These are phyloP conservation scores for Monopis laevigella DNA, from an alignment of 2,888 invertebrate species.

Conservation along the genomic window DNA sequence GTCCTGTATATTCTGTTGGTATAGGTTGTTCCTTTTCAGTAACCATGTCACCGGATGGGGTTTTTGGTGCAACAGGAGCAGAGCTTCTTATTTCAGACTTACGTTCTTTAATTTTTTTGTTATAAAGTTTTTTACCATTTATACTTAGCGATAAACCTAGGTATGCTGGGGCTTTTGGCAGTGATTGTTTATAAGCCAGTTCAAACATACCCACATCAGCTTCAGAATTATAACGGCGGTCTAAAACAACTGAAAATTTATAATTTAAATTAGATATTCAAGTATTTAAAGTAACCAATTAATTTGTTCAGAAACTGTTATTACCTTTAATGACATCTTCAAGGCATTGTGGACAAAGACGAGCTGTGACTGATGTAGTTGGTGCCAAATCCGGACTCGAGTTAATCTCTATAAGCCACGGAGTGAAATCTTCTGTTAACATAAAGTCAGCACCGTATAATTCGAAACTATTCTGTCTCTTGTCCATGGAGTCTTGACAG, in stretches of 20 bases:
- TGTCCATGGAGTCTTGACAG: slow-evolving; percentile 86
- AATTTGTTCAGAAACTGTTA: not conserved
- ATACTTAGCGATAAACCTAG: slow-evolving; percentile 77
- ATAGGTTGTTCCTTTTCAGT: slow-evolving; percentile 37
- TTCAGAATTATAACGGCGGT: slow-evolving; percentile 74
- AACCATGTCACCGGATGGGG: slow-evolving; percentile 33
- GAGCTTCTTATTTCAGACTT: slow-evolving; percentile 44
- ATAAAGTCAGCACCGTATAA: slow-evolving; percentile 96
- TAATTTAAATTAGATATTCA: not conserved
- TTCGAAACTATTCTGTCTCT: slow-evolving; percentile 86
- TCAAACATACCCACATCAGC: slow-evolving; percentile 86
- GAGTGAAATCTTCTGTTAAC: slow-evolving; percentile 85
- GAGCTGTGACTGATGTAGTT: slow-evolving; percentile 89
- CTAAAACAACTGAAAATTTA: slow-evolving; percentile 75
- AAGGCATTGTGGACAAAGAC: slow-evolving; percentile 86
- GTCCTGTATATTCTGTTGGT: slow-evolving; percentile 67
- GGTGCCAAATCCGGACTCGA: slow-evolving; percentile 92
- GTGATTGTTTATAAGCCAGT: slow-evolving; percentile 78
- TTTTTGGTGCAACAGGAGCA: slow-evolving; percentile 27
- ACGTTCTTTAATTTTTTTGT: slow-evolving; percentile 47
- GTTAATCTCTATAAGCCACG: slow-evolving; percentile 96
- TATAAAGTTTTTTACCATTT: slow-evolving; percentile 70
- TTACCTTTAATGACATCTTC: slow-evolving; percentile 93
- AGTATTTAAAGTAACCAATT: not conserved
- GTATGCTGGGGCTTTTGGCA: slow-evolving; percentile 83